Base-by-base conservation (phyloP, 2,888 invertebrate species). In the Hypena proboscidalis region DNA sequence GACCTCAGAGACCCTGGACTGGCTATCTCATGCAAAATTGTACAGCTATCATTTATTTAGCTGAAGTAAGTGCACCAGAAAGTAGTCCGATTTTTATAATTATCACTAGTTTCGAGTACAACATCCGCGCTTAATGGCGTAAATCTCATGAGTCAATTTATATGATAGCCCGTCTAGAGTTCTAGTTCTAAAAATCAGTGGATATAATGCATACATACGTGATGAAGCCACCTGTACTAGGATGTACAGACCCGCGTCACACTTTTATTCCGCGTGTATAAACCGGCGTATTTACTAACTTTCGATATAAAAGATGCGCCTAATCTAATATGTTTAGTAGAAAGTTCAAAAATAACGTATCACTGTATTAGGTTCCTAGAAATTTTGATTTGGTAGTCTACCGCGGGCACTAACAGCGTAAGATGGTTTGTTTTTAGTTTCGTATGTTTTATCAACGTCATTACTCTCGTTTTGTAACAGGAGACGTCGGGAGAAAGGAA, bases 401-500 rank as follows among this genome's bases (percentile, higher is more conserved):
- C 25, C 21, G 33, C 37, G 37, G 29, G 23, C 23, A 41, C 37
- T 37, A 44, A 19, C 6, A 45, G 13, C n/a, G 15, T 19, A 33
- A 25, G 22, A 23, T 31, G n/a, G n/a, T n/a, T n/a, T 6, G 5
- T 13, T 8, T 13, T 8, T 32, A 33, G 10, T 33, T 44, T 15
- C 7, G 27, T 47, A 23, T 8, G 15, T 38, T 34, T n/a, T 45
- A 11, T 33, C 34, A 40, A 31, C 33, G 43, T 44, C 22, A 32
- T 44, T 40, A 20, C 41, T 50, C 43, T 62, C 41, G 27, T 38
- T 54, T 33, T 37, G 38, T 45, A 66, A 50, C 23, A 78, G 88
- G 83, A 77, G 67, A 73, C 79, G 74, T 75, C 77, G 83, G 89
- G 88, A 77, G 73, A 80, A 90, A 90, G 85, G 89, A 90, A 90